Percentiles rank a stretch among this genome's conserved stretches.
These are phyloP conservation scores for Drosophila varians DNA, from an alignment of 1,140 invertebrate species.

Conservation along the genomic window DNA sequence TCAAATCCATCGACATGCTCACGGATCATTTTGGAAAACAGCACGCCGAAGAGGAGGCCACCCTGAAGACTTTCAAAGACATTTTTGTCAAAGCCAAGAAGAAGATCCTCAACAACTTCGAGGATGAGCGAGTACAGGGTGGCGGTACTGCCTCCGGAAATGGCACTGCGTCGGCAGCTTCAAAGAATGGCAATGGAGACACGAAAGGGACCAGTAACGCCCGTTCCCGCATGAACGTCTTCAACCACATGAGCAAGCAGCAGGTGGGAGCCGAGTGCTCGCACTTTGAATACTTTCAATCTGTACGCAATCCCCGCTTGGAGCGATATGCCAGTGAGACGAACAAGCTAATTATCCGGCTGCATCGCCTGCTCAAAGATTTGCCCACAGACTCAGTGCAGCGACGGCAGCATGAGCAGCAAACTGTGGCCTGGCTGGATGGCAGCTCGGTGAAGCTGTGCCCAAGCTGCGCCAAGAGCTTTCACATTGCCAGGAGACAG, in stretches of 20 bases:
- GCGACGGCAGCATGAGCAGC: conserved; percentile 91
- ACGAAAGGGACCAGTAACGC: conserved; percentile 48
- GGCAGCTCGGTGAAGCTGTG: conserved; percentile 95
- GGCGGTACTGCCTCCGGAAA: not conserved
- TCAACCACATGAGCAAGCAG: conserved; percentile 87
- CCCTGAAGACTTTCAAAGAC: conserved; percentile 93
- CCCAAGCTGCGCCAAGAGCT: conserved; percentile 94
- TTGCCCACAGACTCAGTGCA: conserved; percentile 91
- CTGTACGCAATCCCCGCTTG: conserved; percentile 88
- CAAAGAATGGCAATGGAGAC: conserved; percentile 14
- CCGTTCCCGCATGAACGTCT: conserved; percentile 69
- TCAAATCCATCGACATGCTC: conserved; percentile 91
- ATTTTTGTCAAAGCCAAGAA: conserved; percentile 95
- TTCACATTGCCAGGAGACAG: conserved; percentile 93
- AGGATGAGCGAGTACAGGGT: conserved; percentile 84
- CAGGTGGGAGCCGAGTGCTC: conserved; percentile 87
- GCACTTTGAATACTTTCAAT: conserved; percentile 92
- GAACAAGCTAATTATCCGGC: conserved; percentile 96
- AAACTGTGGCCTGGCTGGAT: conserved; percentile 96
- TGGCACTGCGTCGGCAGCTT: not conserved
- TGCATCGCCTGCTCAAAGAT: conserved; percentile 95
- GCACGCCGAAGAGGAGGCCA: conserved; percentile 95
- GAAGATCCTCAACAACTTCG: conserved; percentile 90
- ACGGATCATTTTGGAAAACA: conserved; percentile 94
- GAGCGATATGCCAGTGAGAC: conserved; percentile 96